Evolutionary conservation across 2,888 invertebrate species (phyloP).

Genomic region (Orchesellides sinensis): DNA sequence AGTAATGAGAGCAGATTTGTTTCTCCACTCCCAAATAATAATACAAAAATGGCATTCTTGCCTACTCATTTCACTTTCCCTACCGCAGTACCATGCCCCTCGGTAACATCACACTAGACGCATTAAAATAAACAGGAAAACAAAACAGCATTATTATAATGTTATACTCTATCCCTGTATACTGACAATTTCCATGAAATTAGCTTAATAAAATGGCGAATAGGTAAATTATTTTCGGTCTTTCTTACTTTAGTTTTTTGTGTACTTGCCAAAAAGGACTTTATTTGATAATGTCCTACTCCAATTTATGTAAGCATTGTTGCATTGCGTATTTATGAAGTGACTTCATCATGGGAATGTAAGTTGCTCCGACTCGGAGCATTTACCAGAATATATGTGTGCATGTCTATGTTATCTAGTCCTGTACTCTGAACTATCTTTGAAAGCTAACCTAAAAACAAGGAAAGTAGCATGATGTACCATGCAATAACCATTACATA

Average conservation of each 20-base stretch:
- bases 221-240: background rate
- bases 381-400: constrained; percentile 18
- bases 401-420: background rate
- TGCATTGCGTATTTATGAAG: background rate
- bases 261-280: background rate
- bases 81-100: constrained; percentile 19
- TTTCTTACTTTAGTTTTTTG: background rate
- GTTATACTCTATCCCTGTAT: too few relatives aligned
- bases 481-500: constrained; percentile 12
- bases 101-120: too few relatives aligned
- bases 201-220: background rate
- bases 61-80: constrained; percentile 47
- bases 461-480: background rate
- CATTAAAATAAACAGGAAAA: background rate
- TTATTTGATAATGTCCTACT: too few relatives aligned
- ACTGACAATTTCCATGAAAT: constrained; percentile 17
- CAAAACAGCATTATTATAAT: too few relatives aligned
- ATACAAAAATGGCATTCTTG: constrained; percentile 47
- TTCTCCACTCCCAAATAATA: constrained; percentile 6
- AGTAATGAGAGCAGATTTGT: constrained; percentile 19
- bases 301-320: too few relatives aligned
- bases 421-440: background rate
- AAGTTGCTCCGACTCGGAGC: constrained; percentile 29
- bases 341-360: background rate
- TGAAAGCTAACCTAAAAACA: background rate